phyloP scores from a whole-genome alignment of 2,888 invertebrate species.

The Eupithecia insigniata region DNA sequence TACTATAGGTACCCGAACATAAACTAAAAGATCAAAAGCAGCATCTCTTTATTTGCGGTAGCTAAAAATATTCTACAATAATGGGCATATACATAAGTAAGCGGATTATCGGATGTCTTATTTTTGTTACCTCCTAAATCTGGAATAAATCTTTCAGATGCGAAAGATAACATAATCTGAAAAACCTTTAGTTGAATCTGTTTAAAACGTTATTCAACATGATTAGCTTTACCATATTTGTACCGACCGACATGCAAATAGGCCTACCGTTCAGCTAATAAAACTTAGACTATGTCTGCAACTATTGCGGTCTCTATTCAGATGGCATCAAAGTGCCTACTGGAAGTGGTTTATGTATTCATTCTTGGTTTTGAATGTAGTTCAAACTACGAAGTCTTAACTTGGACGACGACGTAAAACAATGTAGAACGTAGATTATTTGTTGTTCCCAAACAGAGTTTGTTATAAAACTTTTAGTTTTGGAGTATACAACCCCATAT shows the following conservation, averaged over 20 bases:
- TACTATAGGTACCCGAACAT: not conserved
- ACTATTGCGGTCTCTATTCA: not conserved
- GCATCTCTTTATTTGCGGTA: not conserved
- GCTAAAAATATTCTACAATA: not conserved
- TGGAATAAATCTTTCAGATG: not conserved
- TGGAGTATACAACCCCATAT: not conserved
- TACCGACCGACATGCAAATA: not conserved
- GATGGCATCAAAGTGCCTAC: not conserved
- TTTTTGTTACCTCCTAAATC: not conserved
- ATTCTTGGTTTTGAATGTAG: constrained; percentile 1
- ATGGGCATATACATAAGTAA: not conserved
- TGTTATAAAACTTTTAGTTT: not conserved
- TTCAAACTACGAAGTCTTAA: not conserved
- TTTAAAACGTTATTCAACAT: not conserved
- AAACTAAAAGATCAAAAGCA: not conserved
- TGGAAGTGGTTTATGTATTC: not conserved
- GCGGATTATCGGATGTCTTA: not conserved
- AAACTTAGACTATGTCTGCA: not conserved
- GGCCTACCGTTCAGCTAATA: not conserved
- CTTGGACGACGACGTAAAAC: not conserved
- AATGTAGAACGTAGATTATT: not conserved
- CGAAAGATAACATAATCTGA: not conserved
- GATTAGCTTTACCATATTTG: not conserved
- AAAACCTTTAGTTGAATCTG: not conserved
- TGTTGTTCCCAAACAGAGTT: not conserved